Evolutionary conservation across 1,140 invertebrate species (phyloP).

Genomic region (Lethrus apterus): DNA sequence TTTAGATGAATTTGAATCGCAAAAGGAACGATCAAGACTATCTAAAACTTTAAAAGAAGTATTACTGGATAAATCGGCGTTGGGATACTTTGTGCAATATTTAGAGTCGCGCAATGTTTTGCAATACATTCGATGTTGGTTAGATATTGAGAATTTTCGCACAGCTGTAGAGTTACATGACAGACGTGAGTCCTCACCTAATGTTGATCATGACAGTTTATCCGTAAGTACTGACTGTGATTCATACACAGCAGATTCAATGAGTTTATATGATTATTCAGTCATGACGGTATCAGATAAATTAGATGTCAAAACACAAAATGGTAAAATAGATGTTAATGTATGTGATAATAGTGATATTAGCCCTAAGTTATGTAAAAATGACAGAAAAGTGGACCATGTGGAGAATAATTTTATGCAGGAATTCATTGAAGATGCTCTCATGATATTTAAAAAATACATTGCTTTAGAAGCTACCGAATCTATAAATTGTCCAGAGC

Average conservation of each 20-base stretch:
- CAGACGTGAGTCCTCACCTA: not conserved
- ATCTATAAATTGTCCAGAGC: conserved; percentile 43
- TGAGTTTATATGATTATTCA: conserved; percentile 32
- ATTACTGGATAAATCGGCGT: conserved; percentile 58
- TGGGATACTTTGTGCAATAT: conserved; percentile 66
- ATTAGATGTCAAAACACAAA: conserved; percentile 9
- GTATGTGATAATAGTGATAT: conserved; percentile 30
- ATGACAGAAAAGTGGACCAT: conserved; percentile 25
- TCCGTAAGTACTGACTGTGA: conserved; percentile 41
- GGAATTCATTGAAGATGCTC: conserved; percentile 44
- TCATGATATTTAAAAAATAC: conserved; percentile 50
- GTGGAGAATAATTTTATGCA: conserved; percentile 30
- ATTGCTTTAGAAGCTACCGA: conserved; percentile 44
- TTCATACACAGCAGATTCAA: conserved; percentile 37
- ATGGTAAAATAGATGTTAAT: conserved; percentile 18
- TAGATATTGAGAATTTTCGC: conserved; percentile 62
- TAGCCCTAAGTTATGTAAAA: conserved; percentile 26
- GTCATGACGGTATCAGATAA: conserved; percentile 8
- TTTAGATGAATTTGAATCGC: conserved; percentile 24
- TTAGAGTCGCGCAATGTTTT: conserved; percentile 54
- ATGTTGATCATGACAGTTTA: conserved; percentile 38
- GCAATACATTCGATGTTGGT: conserved; percentile 60
- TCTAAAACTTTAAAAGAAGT: conserved; percentile 59
- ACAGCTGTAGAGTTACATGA: conserved; percentile 1
- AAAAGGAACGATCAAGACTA: conserved; percentile 44